These are phyloP conservation scores for Aphelenchoides fujianensis DNA, from an alignment of 1,140 invertebrate species.

Conservation along the genomic window DNA sequence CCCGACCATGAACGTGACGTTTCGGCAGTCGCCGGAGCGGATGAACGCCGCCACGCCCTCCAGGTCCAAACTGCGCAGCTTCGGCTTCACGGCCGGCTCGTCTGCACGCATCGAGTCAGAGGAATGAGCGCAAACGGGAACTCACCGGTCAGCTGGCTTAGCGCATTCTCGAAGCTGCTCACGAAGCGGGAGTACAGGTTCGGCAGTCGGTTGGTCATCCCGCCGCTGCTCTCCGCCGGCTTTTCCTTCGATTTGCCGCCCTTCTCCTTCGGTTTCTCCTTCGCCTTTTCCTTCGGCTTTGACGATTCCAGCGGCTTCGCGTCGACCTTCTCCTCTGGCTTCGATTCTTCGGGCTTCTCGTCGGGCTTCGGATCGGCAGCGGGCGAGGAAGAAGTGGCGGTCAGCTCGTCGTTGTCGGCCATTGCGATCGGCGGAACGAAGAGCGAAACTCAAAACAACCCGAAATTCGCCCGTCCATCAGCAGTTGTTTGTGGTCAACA, in stretches of 20 bases:
- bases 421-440: neutral
- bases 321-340: neutral
- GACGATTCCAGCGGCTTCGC: neutral
- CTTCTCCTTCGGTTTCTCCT: slow-evolving; percentile 20
- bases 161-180: slow-evolving; percentile 32
- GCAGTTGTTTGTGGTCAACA: too few relatives aligned
- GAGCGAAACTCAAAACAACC: neutral
- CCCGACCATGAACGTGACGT: slow-evolving; percentile 65
- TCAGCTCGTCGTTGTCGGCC: slow-evolving; percentile 20
- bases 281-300: slow-evolving; percentile 17
- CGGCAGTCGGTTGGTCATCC: neutral
- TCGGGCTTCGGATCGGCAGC: neutral
- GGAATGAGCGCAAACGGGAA: neutral
- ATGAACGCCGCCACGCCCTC: slow-evolving; percentile 53
- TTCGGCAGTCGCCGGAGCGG: slow-evolving; percentile 31
- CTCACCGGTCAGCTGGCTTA: slow-evolving; percentile 23
- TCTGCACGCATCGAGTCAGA: slow-evolving; percentile 23
- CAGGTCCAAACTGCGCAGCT: slow-evolving; percentile 38
- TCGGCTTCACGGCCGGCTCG: slow-evolving; percentile 29
- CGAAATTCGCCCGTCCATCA: neutral
- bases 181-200: slow-evolving; percentile 31
- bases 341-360: neutral
- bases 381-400: slow-evolving; percentile 1
- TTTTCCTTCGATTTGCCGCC: slow-evolving; percentile 1
- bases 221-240: neutral